Evolutionary conservation across 1,140 invertebrate genomes (phyloP), one percentile per base, ranked within the genome.

Genomic region (Probaryconus sp.): DNA sequence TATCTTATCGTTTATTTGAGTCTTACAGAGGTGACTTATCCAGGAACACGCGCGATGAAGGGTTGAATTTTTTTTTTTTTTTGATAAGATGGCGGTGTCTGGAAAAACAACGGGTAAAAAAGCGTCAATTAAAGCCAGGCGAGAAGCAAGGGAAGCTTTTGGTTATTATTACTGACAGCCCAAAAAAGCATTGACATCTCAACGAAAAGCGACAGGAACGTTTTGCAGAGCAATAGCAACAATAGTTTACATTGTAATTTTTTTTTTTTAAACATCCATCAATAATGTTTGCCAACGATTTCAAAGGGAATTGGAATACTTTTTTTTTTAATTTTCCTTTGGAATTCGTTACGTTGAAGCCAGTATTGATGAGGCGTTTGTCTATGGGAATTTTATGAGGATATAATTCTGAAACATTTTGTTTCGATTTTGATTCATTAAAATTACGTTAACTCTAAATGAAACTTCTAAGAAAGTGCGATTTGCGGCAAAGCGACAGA

Each of bases 401-500:
- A n/a, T n/a, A n/a, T n/a, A n/a, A n/a, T n/a, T n/a, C n/a, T n/a
- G n/a, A n/a, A n/a, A n/a, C n/a, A n/a, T n/a, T n/a, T n/a, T n/a
- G n/a, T n/a, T n/a, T n/a, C n/a, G n/a, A n/a, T 60, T 48, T 75
- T 50, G 6, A 61, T 58, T 68, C n/a, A 14, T 60, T 55, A 16
- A n/a, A n/a, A n/a, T n/a, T n/a, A n/a, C n/a, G n/a, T n/a, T 11
- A 45, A 58, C 37, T 37, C 55, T 61, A 76, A 79, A 73, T 20
- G 63, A 53, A 55, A 67, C 28, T 5, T 45, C 45, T 71, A 78
- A 45, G 48, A 60, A 48, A 78, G 76, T 80, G 81, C 80, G 76
- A 74, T 79, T 81, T 80, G 81, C 82, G 78, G 79, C 67, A 84
- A 87, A 88, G 85, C 85, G 81, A 87, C 81, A 87, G 80, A 86